These are phyloP conservation scores for Podarcis siculus DNA, from an alignment of 2,797 vertebrate species.

Conservation along the genomic window DNA sequence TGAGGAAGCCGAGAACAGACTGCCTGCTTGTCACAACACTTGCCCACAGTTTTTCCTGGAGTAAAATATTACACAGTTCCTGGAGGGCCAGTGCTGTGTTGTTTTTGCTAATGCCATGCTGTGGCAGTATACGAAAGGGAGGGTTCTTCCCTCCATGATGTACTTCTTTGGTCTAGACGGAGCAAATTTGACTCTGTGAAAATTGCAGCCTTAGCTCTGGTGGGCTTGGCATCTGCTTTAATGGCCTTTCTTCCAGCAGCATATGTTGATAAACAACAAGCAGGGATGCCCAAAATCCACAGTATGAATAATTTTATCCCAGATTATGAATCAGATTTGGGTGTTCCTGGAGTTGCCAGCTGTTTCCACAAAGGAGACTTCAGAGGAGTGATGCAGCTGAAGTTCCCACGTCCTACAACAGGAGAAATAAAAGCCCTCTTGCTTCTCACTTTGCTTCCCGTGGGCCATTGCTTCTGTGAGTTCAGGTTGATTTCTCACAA, in stretches of 20 bases:
- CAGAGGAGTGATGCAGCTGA: background rate
- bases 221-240: background rate
- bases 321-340: background rate
- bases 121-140: conserved; percentile 4
- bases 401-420: background rate
- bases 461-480: background rate
- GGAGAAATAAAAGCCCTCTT: background rate
- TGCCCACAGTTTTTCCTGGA: conserved; percentile 15
- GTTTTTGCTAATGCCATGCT: conserved; percentile 14
- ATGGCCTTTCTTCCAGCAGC: background rate
- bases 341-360: background rate
- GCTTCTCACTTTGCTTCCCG: background rate
- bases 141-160: background rate
- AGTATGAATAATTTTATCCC: background rate
- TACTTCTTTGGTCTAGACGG: background rate
- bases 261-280: background rate
- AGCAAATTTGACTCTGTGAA: background rate
- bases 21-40: conserved; percentile 14
- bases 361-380: background rate
- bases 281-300: background rate
- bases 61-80: conserved; percentile 14
- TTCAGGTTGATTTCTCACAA: background rate
- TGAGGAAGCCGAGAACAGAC: background rate
- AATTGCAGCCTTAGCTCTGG: background rate
- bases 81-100: background rate